A percentile compares a stretch with the other conserved stretches of the same genome.
Evolutionary conservation across 2,113 vertebrate genomes (phyloP).

Genomic region (Oxyruncus cristatus): DNA sequence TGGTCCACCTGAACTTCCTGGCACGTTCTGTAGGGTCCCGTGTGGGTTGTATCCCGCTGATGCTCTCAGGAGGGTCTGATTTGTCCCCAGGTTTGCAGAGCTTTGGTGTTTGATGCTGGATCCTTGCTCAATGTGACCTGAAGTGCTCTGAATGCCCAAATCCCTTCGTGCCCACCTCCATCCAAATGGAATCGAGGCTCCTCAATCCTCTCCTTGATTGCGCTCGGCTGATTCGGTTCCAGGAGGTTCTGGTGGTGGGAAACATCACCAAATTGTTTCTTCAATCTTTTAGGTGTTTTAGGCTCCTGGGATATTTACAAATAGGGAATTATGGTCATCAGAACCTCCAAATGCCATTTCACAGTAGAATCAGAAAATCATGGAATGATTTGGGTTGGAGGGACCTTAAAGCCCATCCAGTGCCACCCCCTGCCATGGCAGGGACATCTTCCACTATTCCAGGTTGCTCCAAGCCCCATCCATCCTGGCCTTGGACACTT

Average conservation of each 20-base stretch:
- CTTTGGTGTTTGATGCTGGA: background rate
- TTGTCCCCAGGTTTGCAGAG: background rate
- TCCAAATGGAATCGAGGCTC: background rate
- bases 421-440: background rate
- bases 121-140: background rate
- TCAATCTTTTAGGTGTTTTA: background rate
- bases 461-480: background rate
- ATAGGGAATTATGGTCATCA: background rate
- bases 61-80: background rate
- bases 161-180: background rate
- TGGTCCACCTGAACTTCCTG: background rate
- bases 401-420: background rate
- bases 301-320: background rate
- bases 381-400: background rate
- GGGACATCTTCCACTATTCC: background rate
- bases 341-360: background rate
- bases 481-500: background rate
- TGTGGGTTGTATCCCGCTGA: fast-evolving
- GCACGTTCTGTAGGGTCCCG: background rate
- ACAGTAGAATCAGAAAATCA: too few relatives aligned
- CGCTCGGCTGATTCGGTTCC: background rate
- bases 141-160: background rate
- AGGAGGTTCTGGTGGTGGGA: background rate
- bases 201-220: background rate
- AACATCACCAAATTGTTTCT: background rate